Evolutionary conservation across 2,888 invertebrate genomes (phyloP).

Genomic region (Drosophila putrida): DNA sequence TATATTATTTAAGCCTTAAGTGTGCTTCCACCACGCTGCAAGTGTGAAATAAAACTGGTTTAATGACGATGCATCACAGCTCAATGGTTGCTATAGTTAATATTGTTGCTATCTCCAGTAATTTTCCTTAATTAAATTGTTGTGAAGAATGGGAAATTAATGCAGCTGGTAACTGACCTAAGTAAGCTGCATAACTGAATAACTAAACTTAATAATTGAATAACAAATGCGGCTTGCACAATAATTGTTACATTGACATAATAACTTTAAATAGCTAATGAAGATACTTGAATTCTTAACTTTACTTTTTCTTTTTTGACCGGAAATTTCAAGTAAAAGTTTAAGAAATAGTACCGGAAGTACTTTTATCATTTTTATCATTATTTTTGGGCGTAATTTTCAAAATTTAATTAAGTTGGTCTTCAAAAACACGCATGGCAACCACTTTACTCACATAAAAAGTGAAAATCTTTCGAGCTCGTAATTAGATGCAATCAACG

Average conservation of each 20-base stretch:
- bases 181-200: slow-evolving; percentile 35
- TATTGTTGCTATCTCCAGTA: slow-evolving; percentile 31
- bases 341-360: slow-evolving; percentile 42
- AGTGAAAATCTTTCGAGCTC: slow-evolving; percentile 61
- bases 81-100: background rate
- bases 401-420: slow-evolving; percentile 59
- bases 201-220: background rate
- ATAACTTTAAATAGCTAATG: background rate
- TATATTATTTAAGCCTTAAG: slow-evolving; percentile 44
- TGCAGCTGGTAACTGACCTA: slow-evolving; percentile 48
- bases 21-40: slow-evolving; percentile 28
- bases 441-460: slow-evolving; percentile 30
- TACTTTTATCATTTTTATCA: slow-evolving; percentile 48
- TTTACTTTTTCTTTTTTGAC: background rate
- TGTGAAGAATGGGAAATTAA: slow-evolving; percentile 51
- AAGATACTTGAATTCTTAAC: slow-evolving; percentile 9
- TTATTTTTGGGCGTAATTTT: slow-evolving; percentile 32
- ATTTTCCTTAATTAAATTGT: slow-evolving; percentile 71
- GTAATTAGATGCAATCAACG: slow-evolving; percentile 76
- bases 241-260: background rate
- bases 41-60: slow-evolving; percentile 63
- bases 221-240: background rate
- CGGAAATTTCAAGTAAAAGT: slow-evolving; percentile 11
- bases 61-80: slow-evolving; percentile 36
- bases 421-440: slow-evolving; percentile 33